Conservation (phyloP, 2,113 vertebrate genomes). For the Ahaetulla prasina region DNA sequence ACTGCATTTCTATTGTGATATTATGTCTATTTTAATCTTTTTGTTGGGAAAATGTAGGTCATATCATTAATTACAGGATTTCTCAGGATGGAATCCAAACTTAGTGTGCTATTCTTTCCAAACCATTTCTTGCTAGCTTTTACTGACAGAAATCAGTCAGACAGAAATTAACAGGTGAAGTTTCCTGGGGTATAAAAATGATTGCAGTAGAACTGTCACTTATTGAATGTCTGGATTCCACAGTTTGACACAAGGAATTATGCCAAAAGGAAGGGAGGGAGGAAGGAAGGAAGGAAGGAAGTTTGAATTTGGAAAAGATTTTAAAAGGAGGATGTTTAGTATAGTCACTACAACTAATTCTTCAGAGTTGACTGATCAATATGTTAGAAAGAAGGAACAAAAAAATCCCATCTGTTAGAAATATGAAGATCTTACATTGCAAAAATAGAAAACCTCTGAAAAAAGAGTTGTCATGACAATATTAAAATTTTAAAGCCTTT, state of each 20-base stretch:
- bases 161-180: not conserved
- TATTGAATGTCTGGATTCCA: not conserved
- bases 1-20: not conserved
- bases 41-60: not conserved
- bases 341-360: not conserved
- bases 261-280: not conserved
- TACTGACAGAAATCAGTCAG: not conserved
- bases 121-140: not conserved
- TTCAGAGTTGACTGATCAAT: not conserved
- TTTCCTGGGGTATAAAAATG: not conserved
- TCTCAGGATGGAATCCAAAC: not conserved
- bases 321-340: not conserved
- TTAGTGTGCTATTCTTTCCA: not conserved
- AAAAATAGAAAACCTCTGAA: not conserved
- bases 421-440: fast-evolving
- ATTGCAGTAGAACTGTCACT: not conserved
- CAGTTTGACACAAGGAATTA: not conserved
- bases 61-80: not conserved
- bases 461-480: not conserved
- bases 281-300: not conserved
- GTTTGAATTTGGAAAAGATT: not conserved
- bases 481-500: not conserved
- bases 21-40: not conserved
- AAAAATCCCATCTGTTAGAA: not conserved
- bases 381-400: not conserved